These are phyloP conservation scores for Ceratina calcarata DNA, from an alignment of 1,140 invertebrate species.

Conservation along the genomic window DNA sequence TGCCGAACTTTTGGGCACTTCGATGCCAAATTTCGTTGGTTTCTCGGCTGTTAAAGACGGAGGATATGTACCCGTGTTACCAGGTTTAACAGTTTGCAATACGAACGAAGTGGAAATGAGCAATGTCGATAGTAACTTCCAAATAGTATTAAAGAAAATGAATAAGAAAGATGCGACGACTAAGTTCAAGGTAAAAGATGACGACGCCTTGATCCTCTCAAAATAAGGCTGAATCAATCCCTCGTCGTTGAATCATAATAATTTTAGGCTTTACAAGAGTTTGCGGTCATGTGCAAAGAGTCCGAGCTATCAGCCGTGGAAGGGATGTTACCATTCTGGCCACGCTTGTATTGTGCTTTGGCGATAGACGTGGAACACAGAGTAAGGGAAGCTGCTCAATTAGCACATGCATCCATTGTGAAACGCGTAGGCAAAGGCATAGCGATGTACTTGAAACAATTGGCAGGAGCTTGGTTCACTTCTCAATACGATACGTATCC, in stretches of 20 bases:
- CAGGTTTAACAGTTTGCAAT: constrained; percentile 79
- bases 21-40: constrained; percentile 84
- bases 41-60: constrained; percentile 84
- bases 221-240: not conserved
- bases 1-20: constrained; percentile 85
- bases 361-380: constrained; percentile 88
- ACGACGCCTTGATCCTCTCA: not conserved
- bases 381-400: constrained; percentile 88
- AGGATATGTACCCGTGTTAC: constrained; percentile 82
- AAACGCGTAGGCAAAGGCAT: constrained; percentile 86
- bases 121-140: constrained; percentile 83
- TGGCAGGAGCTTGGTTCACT: constrained; percentile 89
- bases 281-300: constrained; percentile 84
- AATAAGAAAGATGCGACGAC: constrained; percentile 93
- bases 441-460: constrained; percentile 88
- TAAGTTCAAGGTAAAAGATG: constrained; percentile 86
- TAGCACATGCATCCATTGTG: constrained; percentile 86
- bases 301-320: constrained; percentile 83
- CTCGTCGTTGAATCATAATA: constrained; percentile 11
- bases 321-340: constrained; percentile 88
- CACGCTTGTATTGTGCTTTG: constrained; percentile 87
- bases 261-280: constrained; percentile 89
- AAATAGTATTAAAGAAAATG: constrained; percentile 87
- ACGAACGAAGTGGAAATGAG: constrained; percentile 82
- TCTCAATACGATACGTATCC: constrained; percentile 91